A percentile compares a stretch with the other conserved stretches of the same genome.
phyloP scores from a whole-genome alignment of 2,113 vertebrate species.

The Anolis sagrei region DNA sequence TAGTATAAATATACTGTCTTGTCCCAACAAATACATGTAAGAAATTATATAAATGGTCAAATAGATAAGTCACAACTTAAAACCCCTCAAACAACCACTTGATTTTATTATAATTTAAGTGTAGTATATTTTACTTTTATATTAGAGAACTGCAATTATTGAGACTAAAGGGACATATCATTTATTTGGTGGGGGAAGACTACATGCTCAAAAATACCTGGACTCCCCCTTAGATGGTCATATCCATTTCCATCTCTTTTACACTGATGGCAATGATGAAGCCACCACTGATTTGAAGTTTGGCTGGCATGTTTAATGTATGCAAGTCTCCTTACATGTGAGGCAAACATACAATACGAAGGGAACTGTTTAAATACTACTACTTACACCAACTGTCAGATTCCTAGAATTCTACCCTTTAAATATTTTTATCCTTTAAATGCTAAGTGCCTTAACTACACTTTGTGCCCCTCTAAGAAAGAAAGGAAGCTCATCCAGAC shows the following conservation, averaged over 20 bases:
- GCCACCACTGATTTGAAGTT: background rate
- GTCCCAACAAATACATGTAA: background rate
- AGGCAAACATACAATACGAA: background rate
- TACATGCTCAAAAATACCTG: background rate
- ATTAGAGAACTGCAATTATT: background rate
- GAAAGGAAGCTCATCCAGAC: no score
- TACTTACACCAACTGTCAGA: background rate
- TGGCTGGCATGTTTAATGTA: background rate
- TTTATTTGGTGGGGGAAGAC: no score
- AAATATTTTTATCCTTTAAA: background rate
- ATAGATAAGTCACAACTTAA: background rate
- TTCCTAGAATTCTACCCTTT: background rate
- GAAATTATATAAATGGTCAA: slow-evolving; percentile 4
- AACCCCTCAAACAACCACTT: background rate
- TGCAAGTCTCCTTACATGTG: background rate
- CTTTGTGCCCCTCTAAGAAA: background rate
- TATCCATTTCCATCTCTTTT: background rate
- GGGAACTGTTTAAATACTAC: background rate
- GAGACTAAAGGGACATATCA: background rate
- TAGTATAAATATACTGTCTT: background rate
- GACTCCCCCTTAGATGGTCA: background rate
- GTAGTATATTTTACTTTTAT: background rate
- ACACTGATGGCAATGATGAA: background rate
- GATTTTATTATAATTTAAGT: background rate
- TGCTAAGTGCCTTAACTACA: no score